Conservation (phyloP, 2,113 vertebrate species). For the Lophotis ruficrista region DNA sequence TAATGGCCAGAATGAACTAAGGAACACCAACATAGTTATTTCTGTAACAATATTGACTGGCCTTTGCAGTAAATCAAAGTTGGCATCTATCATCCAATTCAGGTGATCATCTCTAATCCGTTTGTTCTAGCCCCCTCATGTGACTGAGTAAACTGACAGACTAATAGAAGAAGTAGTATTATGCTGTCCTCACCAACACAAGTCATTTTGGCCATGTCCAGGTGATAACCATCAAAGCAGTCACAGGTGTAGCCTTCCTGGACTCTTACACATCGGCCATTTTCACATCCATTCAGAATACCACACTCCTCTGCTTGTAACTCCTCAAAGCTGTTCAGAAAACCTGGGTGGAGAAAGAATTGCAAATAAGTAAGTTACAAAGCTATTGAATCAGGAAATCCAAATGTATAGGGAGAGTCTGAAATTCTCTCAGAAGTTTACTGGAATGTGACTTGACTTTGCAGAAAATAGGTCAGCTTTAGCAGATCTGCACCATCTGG, state of each 20-base stretch:
- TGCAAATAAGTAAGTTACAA: not conserved
- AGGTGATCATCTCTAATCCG: not conserved
- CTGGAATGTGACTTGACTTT: conserved; percentile 3
- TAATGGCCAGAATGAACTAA: not conserved
- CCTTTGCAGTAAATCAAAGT: not conserved
- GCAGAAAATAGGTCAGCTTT: conserved; percentile 42
- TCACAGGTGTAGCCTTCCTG: conserved; percentile 97
- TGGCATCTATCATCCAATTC: not conserved
- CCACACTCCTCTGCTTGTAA: conserved; percentile 94
- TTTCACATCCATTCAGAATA: conserved; percentile 95
- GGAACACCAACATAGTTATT: not conserved
- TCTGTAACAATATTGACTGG: not conserved
- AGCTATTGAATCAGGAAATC: not conserved
- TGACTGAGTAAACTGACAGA: not conserved
- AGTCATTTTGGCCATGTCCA: conserved; percentile 94
- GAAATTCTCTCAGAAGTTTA: not conserved
- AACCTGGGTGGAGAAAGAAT: conserved; percentile 60
- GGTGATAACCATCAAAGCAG: conserved; percentile 95
- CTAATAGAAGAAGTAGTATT: not conserved
- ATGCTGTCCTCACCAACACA: conserved; percentile 85
- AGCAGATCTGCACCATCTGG: conserved; percentile 21
- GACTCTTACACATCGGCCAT: conserved; percentile 95
- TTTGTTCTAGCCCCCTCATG: not conserved
- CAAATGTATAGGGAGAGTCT: not conserved
- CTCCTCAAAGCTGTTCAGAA: conserved; percentile 87